Percentiles rank a stretch among this genome's conserved stretches.
phyloP scores from a whole-genome alignment of 2,113 vertebrate species.

The Bubo scandiacus region DNA sequence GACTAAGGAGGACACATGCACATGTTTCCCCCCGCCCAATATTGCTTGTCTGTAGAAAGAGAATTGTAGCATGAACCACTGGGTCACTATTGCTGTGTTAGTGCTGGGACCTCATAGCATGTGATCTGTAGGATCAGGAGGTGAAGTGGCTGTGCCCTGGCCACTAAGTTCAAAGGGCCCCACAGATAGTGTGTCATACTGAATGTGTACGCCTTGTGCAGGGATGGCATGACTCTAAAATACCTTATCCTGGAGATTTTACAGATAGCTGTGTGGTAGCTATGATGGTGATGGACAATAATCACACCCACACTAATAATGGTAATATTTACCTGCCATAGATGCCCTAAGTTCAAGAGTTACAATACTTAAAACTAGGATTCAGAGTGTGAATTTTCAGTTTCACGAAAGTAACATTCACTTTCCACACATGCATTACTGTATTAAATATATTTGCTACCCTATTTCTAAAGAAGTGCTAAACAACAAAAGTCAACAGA shows the following conservation, averaged over 20 bases:
- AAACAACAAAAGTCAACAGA: background rate
- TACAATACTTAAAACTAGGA: background rate
- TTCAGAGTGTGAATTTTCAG: background rate
- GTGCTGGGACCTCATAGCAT: background rate
- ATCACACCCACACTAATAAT: background rate
- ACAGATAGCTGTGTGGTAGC: background rate
- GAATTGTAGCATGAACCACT: background rate
- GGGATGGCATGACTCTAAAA: background rate
- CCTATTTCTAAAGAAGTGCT: background rate
- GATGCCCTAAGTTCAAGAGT: background rate
- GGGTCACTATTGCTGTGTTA: background rate
- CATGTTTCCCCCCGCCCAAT: fast-evolving
- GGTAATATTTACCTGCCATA: background rate
- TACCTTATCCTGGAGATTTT: background rate
- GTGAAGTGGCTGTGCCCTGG: background rate
- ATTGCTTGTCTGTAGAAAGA: background rate
- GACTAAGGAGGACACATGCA: background rate
- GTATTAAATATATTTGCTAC: background rate
- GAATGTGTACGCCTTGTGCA: fast-evolving
- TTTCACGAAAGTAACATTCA: background rate
- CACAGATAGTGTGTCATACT: background rate
- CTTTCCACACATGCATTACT: background rate
- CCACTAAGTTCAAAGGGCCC: background rate
- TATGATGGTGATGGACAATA: background rate
- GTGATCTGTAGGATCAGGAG: background rate